Evolutionary conservation across 2,113 vertebrate species (phyloP), one percentile per base, ranked within the genome.

Genomic region (Macroglossus sobrinus): DNA sequence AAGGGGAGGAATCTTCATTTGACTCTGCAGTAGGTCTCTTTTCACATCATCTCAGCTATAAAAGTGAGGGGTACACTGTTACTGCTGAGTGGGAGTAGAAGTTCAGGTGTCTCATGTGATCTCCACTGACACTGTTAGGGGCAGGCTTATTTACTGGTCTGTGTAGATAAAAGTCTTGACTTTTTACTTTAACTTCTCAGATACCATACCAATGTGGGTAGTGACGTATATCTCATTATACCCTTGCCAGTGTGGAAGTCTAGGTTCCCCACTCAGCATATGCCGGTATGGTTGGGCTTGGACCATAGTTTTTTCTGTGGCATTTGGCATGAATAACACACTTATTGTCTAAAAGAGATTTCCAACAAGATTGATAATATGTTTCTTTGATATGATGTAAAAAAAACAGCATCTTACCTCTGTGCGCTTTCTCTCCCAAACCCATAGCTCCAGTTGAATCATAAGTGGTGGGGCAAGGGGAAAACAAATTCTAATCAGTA

Each of bases 181-280:
- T 35, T 28, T 2, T 12, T 76, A 7, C 38, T 59, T 68, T 69
- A 33, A 12, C 5, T 89, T 63, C 71, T 78, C 71, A 35, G 87
- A 55, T 15, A 63, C 4, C 6, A 19, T 2, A 30, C 3, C 30
- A 30, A 2, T 33, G 21, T 5, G 3, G 2, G 3, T 68, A 35
- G 7, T 53, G 43, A 33, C 0, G 18, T 55, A 53, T 61, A 53
- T 61, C 30, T 55, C 38, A 78, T 40, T 68, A 16, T 2, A 28
- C 10, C 24, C 24, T n/a, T 43, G 53, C 5, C 22, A 38, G 2
- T 43, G 43, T 71, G 24, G 19, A 69, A 55, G 22, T 59, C 57
- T 72, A 40, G 5, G 2, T 33, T 90, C 14, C 33, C 4, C 19
- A 74, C 38, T 95, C 43, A 57, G 0, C n/a, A 59, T 72, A 55